Evolutionary conservation across 2,888 invertebrate genomes (phyloP), one percentile per base, ranked within the genome.

Genomic region (Epiblema foenella): DNA sequence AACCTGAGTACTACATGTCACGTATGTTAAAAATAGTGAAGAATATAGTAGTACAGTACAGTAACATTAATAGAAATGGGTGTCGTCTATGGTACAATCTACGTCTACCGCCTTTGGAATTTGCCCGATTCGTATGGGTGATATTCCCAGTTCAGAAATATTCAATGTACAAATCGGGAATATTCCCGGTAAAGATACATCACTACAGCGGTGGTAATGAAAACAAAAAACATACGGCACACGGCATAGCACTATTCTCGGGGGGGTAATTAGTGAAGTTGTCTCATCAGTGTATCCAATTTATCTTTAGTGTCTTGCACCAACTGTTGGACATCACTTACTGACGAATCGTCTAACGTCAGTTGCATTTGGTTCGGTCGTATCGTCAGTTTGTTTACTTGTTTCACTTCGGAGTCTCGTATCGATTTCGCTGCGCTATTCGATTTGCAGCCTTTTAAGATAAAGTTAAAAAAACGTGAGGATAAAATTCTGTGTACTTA

Each of bases 271-370:
- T 71, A 66, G 68, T 70, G 77, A 74, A 89, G 78, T 77, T 80
- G 85, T 85, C 81, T 85, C 79, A 90, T 80, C 29, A 86, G 83
- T 29, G 54, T 60, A 60, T 86, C 85, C 73, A 91, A 85, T 81
- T 86, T 89, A 77, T 69, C 76, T 78, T 79, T 85, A 39, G 85
- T 86, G 60, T 77, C 82, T 77, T 86, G 83, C 79, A 89, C 88
- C 83, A 89, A 80, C 75, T 82, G 81, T 64, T 80, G 82, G 68
- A 88, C 75, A 77, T 83, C 85, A 2, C 10, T 39, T 39, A 5
- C 20, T 8, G n/a, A 20, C n/a, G 46, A 8, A n/a, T 46, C 46
- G 46, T n/a, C n/a, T 46, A 46, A 46, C 46, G 59, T 0, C 46
- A 42, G 0, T 15, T 15, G 20, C 15, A 10, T 37, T 42, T 12